Percentiles rank a stretch among this genome's conserved stretches.
These are phyloP conservation scores for Merluccius polli DNA, from an alignment of 2,797 vertebrate species.

Conservation along the genomic window DNA sequence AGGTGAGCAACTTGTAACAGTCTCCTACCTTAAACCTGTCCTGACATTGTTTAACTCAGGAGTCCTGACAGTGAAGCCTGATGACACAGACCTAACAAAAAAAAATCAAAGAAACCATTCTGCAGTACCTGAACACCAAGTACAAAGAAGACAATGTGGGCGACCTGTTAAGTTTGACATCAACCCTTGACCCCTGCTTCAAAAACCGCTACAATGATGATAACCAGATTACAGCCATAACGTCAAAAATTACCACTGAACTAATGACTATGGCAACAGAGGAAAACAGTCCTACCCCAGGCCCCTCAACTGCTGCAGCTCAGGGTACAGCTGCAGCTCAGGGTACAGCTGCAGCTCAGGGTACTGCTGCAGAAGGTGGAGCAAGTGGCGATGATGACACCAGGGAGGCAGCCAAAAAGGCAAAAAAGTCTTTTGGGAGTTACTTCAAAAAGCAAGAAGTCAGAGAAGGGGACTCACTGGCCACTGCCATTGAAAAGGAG, in stretches of 20 bases:
- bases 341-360: not conserved
- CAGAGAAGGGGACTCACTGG: constrained; percentile 1
- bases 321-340: not conserved
- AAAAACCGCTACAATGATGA: constrained; percentile 4
- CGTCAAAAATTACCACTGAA: not conserved
- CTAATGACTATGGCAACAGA: not conserved
- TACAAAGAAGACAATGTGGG: constrained; percentile 18
- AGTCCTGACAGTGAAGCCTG: constrained; percentile 5
- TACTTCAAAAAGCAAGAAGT: constrained; percentile 19
- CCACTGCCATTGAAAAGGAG: constrained; percentile 20
- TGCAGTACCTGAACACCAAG: constrained; percentile 17
- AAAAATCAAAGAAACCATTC: not conserved
- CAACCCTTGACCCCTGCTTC: constrained; percentile 16
- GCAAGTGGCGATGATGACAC: constrained; percentile 1
- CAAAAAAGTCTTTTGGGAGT: constrained; percentile 28
- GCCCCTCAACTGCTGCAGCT: constrained; percentile 2
- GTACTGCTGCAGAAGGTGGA: not conserved
- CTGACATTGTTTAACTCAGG: constrained; percentile 9
- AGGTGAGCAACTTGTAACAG: constrained; percentile 15
- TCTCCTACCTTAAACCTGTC: constrained; percentile 22
- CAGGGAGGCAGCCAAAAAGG: constrained; percentile 17
- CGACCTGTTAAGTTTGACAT: constrained; percentile 14
- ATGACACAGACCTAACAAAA: constrained; percentile 17
- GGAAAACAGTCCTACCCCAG: not conserved
- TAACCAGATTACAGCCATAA: not conserved